Evolutionary conservation across 2,797 vertebrate species (phyloP).

Genomic region (Pseudomugil tenellus): DNA sequence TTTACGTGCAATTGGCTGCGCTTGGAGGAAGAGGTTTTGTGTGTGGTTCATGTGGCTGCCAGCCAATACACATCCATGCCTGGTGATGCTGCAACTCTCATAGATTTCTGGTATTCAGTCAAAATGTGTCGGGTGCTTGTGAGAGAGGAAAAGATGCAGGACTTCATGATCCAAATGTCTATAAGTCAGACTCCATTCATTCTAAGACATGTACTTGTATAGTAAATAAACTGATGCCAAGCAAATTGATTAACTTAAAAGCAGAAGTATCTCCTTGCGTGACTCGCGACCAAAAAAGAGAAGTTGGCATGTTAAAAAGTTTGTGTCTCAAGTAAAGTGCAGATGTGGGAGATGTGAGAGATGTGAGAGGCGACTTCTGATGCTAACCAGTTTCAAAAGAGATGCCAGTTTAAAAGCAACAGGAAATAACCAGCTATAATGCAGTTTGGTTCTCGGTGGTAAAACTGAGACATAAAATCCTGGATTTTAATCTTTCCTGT

Average conservation of each 20-base stretch:
- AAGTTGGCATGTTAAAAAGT: conserved; percentile 46
- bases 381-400: background rate
- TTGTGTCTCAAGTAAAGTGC: conserved; percentile 1
- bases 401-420: background rate
- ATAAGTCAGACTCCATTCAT: no score
- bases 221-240: background rate
- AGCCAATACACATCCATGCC: conserved; percentile 48
- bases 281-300: conserved; percentile 46
- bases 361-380: background rate
- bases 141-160: no score
- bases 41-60: conserved; percentile 36
- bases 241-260: conserved; percentile 37
- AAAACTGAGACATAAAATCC: background rate
- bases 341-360: background rate
- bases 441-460: background rate
- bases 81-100: conserved; percentile 40
- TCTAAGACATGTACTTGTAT: background rate
- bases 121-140: no score
- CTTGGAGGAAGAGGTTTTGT: conserved; percentile 34
- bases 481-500: background rate
- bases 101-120: no score
- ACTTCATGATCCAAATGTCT: no score
- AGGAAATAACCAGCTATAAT: background rate
- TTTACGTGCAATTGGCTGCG: conserved; percentile 25
- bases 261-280: conserved; percentile 64